Evolutionary conservation across 2,797 vertebrate species (phyloP), one percentile per base, ranked within the genome.

Genomic region (Poeciliopsis gracilis): DNA sequence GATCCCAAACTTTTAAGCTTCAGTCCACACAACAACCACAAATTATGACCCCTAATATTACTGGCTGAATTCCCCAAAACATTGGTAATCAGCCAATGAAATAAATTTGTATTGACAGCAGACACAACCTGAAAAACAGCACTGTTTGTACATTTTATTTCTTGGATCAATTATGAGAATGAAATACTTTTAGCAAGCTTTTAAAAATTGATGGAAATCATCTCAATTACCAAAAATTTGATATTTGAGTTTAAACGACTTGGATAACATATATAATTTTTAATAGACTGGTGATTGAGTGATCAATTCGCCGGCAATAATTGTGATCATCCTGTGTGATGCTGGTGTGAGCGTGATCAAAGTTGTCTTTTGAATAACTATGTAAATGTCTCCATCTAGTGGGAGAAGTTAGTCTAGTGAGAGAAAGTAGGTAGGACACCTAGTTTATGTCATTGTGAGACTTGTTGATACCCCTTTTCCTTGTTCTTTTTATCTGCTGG

Each of bases 371-470:
- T 0, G 51, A n/a, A 92, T 92, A 46, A 66, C 59, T 79, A 78
- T 84, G 90, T 80, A 81, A 82, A 92, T 89, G 88, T 86, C 90
- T 86, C 92, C 92, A 87, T 89, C 94, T 90, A 86, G 92, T 92
- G 94, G 88, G 74, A 2, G 49, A 76, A 33, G 0, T 23, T 41
- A 8, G 1, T n/a, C 1, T n/a, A 4, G 36, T 36, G 49, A 55
- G 2, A 4, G 28, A 46, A 51, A 36, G 1, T 5, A 51, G 1
- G 47, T 25, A 23, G 36, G 16, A 25, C 16, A 36, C 4, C 8
- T 73, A 13, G 16, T 36, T 72, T 11, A 20, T 5, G 28, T 18
- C 2, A 33, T 23, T 11, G 63, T 41, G 16, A 36, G 33, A 38
- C 30, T 38, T 36, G n/a, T 36, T 30, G 28, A 8, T 6, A 15